Evolutionary conservation across 2,113 vertebrate genomes (phyloP).

Genomic region (Hiodon tergisus): DNA sequence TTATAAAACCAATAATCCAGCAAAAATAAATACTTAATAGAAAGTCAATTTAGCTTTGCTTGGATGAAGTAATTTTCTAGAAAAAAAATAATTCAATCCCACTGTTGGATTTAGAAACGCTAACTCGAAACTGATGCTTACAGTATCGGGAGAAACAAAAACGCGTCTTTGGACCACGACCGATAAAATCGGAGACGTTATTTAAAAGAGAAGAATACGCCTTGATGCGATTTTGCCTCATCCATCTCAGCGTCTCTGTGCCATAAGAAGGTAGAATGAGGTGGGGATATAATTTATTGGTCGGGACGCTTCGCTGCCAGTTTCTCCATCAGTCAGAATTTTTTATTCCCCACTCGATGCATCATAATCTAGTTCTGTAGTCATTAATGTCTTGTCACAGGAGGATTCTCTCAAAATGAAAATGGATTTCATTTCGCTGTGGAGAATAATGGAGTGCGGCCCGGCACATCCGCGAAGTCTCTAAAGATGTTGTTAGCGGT

Average conservation of each 20-base stretch:
- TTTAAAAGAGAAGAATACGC: not conserved
- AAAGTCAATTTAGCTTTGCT: too few relatives aligned
- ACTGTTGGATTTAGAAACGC: too few relatives aligned
- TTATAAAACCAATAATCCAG: too few relatives aligned
- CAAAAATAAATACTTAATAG: too few relatives aligned
- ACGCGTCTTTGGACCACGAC: not conserved
- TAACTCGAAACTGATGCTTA: not conserved
- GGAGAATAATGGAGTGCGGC: conserved; percentile 5
- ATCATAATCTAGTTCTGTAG: conserved; percentile 19
- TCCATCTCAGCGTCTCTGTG: not conserved
- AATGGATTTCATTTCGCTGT: conserved; percentile 14
- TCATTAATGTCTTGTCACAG: conserved; percentile 1
- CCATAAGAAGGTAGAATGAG: not conserved
- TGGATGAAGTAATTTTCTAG: too few relatives aligned
- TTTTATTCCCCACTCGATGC: not conserved
- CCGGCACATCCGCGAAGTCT: not conserved
- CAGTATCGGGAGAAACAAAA: not conserved
- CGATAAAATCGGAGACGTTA: not conserved
- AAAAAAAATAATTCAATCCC: too few relatives aligned
- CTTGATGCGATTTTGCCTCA: not conserved
- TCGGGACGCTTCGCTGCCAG: not conserved
- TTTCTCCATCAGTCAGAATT: conserved; percentile 2
- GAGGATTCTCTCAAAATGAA: conserved; percentile 5
- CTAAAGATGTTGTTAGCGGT: not conserved
- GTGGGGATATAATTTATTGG: conserved; percentile 4